Percentiles rank a stretch among this genome's conserved stretches.
Conservation (phyloP, 2,888 invertebrate genomes). For the Eurytoma adleriae region DNA sequence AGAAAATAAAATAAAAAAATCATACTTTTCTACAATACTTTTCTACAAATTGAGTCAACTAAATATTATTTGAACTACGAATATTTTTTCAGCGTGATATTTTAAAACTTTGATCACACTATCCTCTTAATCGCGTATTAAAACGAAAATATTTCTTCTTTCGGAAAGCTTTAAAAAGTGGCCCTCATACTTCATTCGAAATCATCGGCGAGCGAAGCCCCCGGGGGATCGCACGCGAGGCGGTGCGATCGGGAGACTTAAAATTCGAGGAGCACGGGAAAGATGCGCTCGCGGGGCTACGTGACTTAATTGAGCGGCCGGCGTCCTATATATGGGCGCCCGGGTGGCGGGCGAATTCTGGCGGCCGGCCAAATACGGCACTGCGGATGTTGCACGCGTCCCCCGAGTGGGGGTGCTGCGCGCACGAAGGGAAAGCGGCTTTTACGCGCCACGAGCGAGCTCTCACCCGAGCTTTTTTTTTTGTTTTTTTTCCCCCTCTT, state of each 20-base stretch:
- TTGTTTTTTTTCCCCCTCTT: too few species aligned
- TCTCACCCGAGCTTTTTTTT: neutral
- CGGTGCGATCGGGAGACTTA: neutral
- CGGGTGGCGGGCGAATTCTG: conserved; percentile 62
- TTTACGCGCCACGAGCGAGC: neutral
- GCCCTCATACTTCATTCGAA: neutral
- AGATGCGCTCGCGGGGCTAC: conserved; percentile 8
- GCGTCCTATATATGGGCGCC: conserved; percentile 46
- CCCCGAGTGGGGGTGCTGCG: conserved; percentile 5
- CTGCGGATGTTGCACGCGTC: conserved; percentile 68
- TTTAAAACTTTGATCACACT: too few species aligned
- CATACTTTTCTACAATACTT: too few species aligned
- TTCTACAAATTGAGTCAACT: too few species aligned
- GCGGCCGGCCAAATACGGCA: conserved; percentile 72
- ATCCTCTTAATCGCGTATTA: too few species aligned
- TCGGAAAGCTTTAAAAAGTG: too few species aligned
- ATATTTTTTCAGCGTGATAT: too few species aligned
- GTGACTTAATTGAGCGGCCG: conserved; percentile 52
- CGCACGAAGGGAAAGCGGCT: neutral
- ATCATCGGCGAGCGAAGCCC: neutral
- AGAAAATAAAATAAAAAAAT: too few species aligned
- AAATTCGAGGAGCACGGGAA: conserved; percentile 9
- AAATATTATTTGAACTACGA: too few species aligned
- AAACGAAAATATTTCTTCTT: too few species aligned
- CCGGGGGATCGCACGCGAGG: neutral